Conservation (phyloP, 1,140 invertebrate species). For the Aleiodes sp. region DNA sequence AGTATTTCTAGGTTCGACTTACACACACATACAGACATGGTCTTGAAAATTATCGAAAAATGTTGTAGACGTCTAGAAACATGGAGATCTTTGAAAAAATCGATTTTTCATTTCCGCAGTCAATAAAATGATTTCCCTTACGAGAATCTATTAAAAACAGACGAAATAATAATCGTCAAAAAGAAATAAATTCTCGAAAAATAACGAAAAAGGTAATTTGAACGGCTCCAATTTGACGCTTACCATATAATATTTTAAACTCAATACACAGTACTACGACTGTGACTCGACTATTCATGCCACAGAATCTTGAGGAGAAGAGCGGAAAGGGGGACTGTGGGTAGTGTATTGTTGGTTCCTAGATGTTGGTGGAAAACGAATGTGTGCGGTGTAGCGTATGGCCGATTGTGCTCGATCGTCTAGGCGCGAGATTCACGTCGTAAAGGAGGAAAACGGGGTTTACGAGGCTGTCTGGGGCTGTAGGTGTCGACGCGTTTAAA, state of each 20-base stretch:
- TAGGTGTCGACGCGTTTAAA: slow-evolving; percentile 7
- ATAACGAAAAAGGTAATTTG: not conserved
- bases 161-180: not conserved
- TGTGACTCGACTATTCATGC: slow-evolving; percentile 16
- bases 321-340: not conserved
- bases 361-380: not conserved
- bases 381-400: slow-evolving; percentile 19
- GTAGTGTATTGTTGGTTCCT: not conserved
- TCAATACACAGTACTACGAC: slow-evolving; percentile 19
- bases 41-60: too few relatives aligned
- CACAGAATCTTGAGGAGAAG: slow-evolving; percentile 1
- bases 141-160: too few relatives aligned
- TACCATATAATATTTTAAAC: slow-evolving; percentile 1
- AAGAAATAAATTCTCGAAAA: not conserved
- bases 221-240: not conserved
- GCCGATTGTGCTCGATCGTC: slow-evolving; percentile 19
- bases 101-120: too few relatives aligned
- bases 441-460: slow-evolving; percentile 22
- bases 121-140: too few relatives aligned
- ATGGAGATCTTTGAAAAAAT: too few relatives aligned
- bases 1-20: too few relatives aligned
- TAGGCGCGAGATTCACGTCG: slow-evolving; percentile 18
- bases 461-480: slow-evolving; percentile 16
- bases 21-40: too few relatives aligned
- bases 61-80: too few relatives aligned